A percentile compares a stretch with the other conserved stretches of the same genome.
Conservation (phyloP, 2,888 invertebrate species). For the Eurytoma californica region DNA sequence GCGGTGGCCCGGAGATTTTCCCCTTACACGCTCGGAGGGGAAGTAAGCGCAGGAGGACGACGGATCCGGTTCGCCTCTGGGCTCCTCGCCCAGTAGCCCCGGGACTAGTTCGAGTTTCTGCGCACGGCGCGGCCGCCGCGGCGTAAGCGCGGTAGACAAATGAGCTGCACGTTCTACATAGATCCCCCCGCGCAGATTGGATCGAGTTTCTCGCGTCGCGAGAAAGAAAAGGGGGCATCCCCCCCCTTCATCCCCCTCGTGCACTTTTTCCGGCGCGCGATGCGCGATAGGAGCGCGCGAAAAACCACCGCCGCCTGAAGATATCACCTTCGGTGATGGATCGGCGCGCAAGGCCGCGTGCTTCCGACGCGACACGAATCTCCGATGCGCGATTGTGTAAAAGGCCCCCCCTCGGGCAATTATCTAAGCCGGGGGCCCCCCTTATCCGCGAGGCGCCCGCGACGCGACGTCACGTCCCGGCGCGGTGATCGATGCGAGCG, state of each 20-base stretch:
- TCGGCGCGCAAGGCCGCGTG: constrained; percentile 64
- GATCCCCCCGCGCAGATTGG: constrained; percentile 72
- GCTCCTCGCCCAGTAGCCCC: constrained; percentile 57
- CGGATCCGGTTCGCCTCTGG: constrained; percentile 71
- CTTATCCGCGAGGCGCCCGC: no score
- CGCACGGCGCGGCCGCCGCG: constrained; percentile 50
- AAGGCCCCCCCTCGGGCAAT: constrained; percentile 18
- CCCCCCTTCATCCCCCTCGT: constrained; percentile 17
- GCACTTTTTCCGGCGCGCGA: constrained; percentile 43
- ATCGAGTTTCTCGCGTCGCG: constrained; percentile 73
- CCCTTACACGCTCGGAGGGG: not conserved
- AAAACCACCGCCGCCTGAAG: constrained; percentile 44
- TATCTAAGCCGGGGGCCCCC: constrained; percentile 22
- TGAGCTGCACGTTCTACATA: constrained; percentile 74
- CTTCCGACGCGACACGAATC: constrained; percentile 27
- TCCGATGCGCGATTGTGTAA: constrained; percentile 36
- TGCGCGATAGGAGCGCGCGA: constrained; percentile 38
- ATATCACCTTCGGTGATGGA: constrained; percentile 66
- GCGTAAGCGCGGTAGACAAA: constrained; percentile 72
- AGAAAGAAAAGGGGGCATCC: constrained; percentile 57
- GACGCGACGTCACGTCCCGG: not conserved
- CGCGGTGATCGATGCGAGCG: constrained; percentile 23
- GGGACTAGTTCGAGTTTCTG: constrained; percentile 64
- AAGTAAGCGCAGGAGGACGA: constrained; percentile 42
- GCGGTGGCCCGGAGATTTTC: no score